Conservation (phyloP, 2,888 invertebrate genomes). For the Craniophora ligustri region DNA sequence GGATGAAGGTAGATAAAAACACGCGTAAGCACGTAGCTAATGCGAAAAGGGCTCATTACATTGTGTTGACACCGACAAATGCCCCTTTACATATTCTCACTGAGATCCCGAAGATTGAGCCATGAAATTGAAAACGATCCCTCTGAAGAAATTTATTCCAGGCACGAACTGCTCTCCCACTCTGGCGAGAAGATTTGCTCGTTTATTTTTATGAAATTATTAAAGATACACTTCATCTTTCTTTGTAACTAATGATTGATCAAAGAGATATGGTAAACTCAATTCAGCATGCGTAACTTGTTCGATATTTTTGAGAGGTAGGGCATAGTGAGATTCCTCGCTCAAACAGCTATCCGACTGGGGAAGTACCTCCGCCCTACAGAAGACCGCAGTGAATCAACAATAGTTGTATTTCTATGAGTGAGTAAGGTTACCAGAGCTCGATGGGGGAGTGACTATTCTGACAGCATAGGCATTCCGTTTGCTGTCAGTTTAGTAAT, state of each 20-base stretch:
- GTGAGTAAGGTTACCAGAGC: no score
- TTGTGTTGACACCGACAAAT: constrained; percentile 87
- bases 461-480: no score
- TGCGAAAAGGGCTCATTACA: constrained; percentile 85
- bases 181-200: constrained; percentile 86
- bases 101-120: constrained; percentile 88
- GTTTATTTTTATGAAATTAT: constrained; percentile 88
- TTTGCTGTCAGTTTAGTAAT: no score
- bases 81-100: constrained; percentile 87
- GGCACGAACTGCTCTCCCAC: constrained; percentile 86
- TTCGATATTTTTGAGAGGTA: no score
- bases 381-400: no score
- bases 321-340: no score
- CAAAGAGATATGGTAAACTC: constrained; percentile 40
- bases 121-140: constrained; percentile 89
- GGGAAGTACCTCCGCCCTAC: no score
- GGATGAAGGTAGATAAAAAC: constrained; percentile 63
- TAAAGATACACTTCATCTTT: constrained; percentile 81
- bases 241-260: constrained; percentile 59
- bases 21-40: constrained; percentile 79
- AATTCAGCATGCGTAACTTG: constrained; percentile 6
- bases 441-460: no score
- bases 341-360: no score
- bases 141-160: constrained; percentile 88
- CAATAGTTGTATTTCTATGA: no score